Evolutionary conservation across 2,888 invertebrate genomes (phyloP), one percentile per base, ranked within the genome.

Genomic region (Parnassius apollo): DNA sequence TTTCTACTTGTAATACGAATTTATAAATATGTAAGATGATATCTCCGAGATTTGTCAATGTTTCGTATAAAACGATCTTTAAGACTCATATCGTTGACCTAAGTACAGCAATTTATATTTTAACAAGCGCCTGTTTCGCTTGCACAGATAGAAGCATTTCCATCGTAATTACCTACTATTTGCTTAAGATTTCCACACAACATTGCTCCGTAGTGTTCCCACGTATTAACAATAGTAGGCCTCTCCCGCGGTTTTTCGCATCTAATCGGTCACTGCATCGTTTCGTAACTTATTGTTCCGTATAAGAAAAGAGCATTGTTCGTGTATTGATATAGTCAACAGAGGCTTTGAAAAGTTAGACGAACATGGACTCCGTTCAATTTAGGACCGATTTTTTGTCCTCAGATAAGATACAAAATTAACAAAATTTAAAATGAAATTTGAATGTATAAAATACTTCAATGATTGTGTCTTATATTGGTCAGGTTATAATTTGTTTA

Each of bases 241-340:
- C 59, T 64, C 64, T 64, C 64, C 71, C 66, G 67, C 73, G 72
- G 79, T 84, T 87, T 89, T 88, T 85, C 80, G 75, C 79, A 76
- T 74, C 80, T 83, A 87, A 88, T 87, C 83, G 82, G 78, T 80
- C 80, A 78, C 74, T 66, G 69, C 66, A 64, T 52, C 45, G 76
- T 90, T 83, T 88, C 84, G 87, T 88, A 89, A 90, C 80, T 75
- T 75, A 83, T 83, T 86, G 87, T 73, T 67, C 67, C 67, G 62
- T 66, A 71, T 71, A 73, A 73, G 75, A 74, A 77, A 74, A 60
- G 44, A 65, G 71, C 73, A 83, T 85, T 83, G 86, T 83, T 83
- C 68, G 63, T 68, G 70, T 74, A 68, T 51, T 61, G 53, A 35
- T 58, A 53, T 42, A 53, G 18, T 48, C 42, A 57, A 46, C 25